Base-by-base conservation (phyloP, 1,140 invertebrate genomes). In the Tetramorium alpestre region DNA sequence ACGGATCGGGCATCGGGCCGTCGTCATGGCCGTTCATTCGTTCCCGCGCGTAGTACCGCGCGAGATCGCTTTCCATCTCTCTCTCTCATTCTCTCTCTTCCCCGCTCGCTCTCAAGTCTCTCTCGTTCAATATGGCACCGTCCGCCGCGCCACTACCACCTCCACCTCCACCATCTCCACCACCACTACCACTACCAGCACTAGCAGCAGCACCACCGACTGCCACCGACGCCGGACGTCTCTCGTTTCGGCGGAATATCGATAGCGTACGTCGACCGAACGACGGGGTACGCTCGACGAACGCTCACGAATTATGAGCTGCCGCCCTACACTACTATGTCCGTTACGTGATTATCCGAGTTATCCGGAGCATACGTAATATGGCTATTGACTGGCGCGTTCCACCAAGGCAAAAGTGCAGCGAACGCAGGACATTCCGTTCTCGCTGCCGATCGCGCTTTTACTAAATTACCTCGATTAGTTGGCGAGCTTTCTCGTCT, bases 241-340 rank as follows among this genome's bases (percentile, higher is more conserved):
- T 84, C 80, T 84, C 80, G 54, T 84, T 84, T 84, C 80, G 67
- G 38, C n/a, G 54, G 47, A 75, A 84, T 84, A 84, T 84, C 80
- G 80, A 84, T 84, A 56, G 69, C 80, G 69, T 73, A 84, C 80
- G 80, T 73, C 80, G 80, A 73, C 38, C 80, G 69, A 69, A 60
- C 69, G 54, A 69, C 41, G 65, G 41, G 65, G n/a, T 38, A 60
- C 69, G 41, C 69, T 84, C 80, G 80, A 84, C 73, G 73, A 84
- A 84, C 69, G 69, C 8, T 60, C 80, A 16, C 80, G 69, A 84
- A 84, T 84, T 84, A 84, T 75, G 80, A 84, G 80, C 47, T 49
- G 16, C 69, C 80, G 25, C 41, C 54, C 69, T 73, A 25, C 38
- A 18, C 65, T 54, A 47, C 33, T 60, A 47, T 18, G 54, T 44